A percentile compares a stretch with the other conserved stretches of the same genome.
These are phyloP conservation scores for Achlya flavicornis DNA, from an alignment of 2,888 invertebrate genomes.

Conservation along the genomic window DNA sequence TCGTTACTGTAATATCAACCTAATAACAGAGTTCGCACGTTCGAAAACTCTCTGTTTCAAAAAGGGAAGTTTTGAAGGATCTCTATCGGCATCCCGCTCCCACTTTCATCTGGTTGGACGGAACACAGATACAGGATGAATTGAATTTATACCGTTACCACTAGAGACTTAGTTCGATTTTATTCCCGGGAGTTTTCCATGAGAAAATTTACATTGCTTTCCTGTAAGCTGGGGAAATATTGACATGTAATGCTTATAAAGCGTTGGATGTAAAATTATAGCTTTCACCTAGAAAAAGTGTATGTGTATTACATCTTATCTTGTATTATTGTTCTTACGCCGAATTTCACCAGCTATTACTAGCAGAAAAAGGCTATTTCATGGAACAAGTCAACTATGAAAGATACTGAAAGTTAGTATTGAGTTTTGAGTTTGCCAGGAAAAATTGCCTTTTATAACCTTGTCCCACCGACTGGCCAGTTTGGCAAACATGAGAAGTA, in stretches of 20 bases:
- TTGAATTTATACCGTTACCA: constrained; percentile 73
- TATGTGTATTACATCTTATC: constrained; percentile 34
- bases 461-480: not conserved
- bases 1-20: constrained; percentile 30
- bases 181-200: constrained; percentile 47
- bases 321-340: constrained; percentile 33
- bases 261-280: constrained; percentile 10
- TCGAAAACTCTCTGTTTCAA: constrained; percentile 27
- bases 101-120: constrained; percentile 74
- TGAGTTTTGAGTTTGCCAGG: not conserved
- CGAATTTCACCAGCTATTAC: constrained; percentile 30
- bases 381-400: not conserved
- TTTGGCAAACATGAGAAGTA: not conserved
- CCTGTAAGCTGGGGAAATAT: constrained; percentile 7
- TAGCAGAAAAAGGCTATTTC: constrained; percentile 20
- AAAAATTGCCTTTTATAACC: not conserved
- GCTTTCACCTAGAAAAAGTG: constrained; percentile 13
- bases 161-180: constrained; percentile 45
- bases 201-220: constrained; percentile 33
- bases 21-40: constrained; percentile 19
- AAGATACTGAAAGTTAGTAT: not conserved
- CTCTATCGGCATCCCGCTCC: constrained; percentile 64
- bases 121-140: constrained; percentile 76
- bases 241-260: constrained; percentile 12
- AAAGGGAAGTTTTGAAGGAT: constrained; percentile 70